phyloP scores from a whole-genome alignment of 2,888 invertebrate species.

The Allygus modestus region DNA sequence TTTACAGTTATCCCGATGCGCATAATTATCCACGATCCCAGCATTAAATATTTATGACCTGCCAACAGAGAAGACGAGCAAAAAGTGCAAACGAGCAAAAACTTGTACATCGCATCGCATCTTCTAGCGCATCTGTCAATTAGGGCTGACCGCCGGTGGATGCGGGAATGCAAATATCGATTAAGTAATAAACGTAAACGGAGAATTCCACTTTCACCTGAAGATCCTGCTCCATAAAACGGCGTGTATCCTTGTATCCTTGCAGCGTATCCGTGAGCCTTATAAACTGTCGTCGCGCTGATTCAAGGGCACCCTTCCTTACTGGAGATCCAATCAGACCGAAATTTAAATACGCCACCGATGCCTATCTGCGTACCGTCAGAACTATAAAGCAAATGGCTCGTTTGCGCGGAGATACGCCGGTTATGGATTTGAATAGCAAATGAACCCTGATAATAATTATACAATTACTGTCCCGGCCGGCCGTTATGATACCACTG shows the following conservation, averaged over 20 bases:
- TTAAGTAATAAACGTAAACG: slow-evolving; percentile 53
- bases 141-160: neutral
- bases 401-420: slow-evolving; percentile 54
- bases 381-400: slow-evolving; percentile 48
- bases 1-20: neutral
- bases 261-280: slow-evolving; percentile 35
- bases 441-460: slow-evolving; percentile 59
- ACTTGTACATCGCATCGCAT: slow-evolving; percentile 17
- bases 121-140: slow-evolving; percentile 38
- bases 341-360: slow-evolving; percentile 54
- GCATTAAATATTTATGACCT: slow-evolving; percentile 28
- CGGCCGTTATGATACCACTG: slow-evolving; percentile 42
- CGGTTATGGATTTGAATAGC: slow-evolving; percentile 59
- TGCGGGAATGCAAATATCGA: slow-evolving; percentile 47
- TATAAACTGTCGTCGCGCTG: slow-evolving; percentile 16
- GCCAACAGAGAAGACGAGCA: neutral
- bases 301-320: slow-evolving; percentile 19
- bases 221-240: slow-evolving; percentile 54
- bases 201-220: slow-evolving; percentile 47
- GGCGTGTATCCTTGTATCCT: slow-evolving; percentile 18
- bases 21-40: neutral
- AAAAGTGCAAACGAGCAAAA: slow-evolving; percentile 41
- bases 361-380: slow-evolving; percentile 21
- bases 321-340: slow-evolving; percentile 42
- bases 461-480: slow-evolving; percentile 53